Percentiles rank a stretch among this genome's conserved stretches.
Conservation (phyloP, 1,140 invertebrate species). For the Littorina saxatilis region DNA sequence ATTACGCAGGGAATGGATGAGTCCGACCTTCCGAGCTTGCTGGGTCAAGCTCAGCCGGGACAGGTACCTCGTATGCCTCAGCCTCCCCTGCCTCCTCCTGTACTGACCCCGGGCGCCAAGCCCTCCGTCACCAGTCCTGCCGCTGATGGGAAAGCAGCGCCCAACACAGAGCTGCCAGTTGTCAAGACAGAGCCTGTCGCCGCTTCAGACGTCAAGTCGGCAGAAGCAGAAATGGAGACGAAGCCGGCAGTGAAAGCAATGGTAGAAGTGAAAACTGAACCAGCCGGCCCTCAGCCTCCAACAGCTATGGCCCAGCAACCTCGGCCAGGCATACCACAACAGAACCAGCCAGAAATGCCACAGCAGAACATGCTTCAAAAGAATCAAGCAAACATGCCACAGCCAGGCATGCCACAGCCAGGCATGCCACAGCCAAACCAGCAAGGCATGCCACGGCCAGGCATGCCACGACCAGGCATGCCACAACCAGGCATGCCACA, state of each 20-base stretch:
- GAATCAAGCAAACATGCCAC: neutral
- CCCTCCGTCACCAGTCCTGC: neutral
- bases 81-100: constrained; percentile 13
- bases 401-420: neutral
- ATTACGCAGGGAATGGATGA: constrained; percentile 51
- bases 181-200: neutral
- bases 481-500: too few species aligned
- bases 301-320: neutral
- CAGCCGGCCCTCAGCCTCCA: neutral
- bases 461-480: too few species aligned
- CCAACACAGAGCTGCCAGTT: neutral
- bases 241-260: too few species aligned
- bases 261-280: neutral
- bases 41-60: constrained; percentile 38
- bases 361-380: neutral
- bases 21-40: constrained; percentile 1
- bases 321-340: too few species aligned
- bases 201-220: neutral
- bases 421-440: neutral
- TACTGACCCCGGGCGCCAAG: neutral
- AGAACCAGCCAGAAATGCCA: neutral
- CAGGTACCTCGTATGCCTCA: constrained; percentile 26
- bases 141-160: neutral
- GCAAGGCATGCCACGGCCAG: too few species aligned
- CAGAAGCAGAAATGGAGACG: too few species aligned